These are phyloP conservation scores for Psittacula echo DNA, from an alignment of 2,797 vertebrate species.

Conservation along the genomic window DNA sequence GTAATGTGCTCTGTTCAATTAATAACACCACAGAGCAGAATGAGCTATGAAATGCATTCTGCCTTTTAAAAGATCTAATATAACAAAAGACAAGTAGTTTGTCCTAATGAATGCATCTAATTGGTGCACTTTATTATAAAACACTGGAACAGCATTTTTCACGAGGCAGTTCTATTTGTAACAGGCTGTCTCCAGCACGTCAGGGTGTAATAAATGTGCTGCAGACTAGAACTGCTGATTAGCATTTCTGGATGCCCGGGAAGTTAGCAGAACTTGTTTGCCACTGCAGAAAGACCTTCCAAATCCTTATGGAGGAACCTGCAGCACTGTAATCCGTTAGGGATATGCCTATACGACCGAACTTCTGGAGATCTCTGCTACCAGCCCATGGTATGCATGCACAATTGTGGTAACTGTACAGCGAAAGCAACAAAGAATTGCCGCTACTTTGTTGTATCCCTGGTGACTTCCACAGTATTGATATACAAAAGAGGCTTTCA, in stretches of 20 bases:
- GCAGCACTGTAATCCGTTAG: background rate
- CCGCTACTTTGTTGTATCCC: background rate
- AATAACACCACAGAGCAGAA: constrained; percentile 76
- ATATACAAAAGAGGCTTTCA: background rate
- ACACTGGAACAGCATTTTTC: constrained; percentile 83
- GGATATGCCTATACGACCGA: background rate
- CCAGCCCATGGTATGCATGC: rapidly evolving
- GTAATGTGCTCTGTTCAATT: constrained; percentile 78
- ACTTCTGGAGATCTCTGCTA: background rate
- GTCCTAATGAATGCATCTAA: constrained; percentile 84
- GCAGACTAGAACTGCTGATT: constrained; percentile 82
- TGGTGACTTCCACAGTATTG: background rate
- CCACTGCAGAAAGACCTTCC: constrained; percentile 71
- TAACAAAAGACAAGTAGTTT: constrained; percentile 82
- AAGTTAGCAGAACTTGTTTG: constrained; percentile 76
- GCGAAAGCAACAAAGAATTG: background rate
- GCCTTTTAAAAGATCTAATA: constrained; percentile 78
- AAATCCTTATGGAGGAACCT: background rate
- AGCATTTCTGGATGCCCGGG: constrained; percentile 79
- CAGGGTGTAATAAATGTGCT: constrained; percentile 83
- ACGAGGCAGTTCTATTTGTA: constrained; percentile 83
- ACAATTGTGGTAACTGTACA: background rate
- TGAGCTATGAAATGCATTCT: constrained; percentile 75
- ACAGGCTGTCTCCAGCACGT: constrained; percentile 81
- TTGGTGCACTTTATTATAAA: constrained; percentile 86